phyloP scores from a whole-genome alignment of 2,113 vertebrate genomes.

The Labrus mixtus region DNA sequence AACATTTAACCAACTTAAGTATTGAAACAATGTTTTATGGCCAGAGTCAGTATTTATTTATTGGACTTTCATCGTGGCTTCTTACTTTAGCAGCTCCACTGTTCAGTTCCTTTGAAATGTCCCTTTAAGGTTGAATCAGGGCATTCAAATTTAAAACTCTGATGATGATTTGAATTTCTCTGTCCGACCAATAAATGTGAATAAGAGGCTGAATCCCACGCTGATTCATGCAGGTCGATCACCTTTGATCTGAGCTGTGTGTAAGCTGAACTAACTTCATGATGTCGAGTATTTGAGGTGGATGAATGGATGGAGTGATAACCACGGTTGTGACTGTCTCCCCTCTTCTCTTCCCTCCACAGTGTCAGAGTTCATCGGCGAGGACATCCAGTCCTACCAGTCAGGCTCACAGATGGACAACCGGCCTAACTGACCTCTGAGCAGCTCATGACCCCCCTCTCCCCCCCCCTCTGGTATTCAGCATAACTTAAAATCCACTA shows the following conservation, averaged over 20 bases:
- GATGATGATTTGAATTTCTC: too few species aligned
- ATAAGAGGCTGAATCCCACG: too few species aligned
- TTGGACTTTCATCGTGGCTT: too few species aligned
- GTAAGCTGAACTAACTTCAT: too few species aligned
- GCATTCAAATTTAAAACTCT: too few species aligned
- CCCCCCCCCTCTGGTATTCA: slow-evolving; percentile 35
- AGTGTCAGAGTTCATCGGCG: slow-evolving; percentile 86
- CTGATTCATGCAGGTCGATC: neutral
- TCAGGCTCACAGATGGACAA: slow-evolving; percentile 75
- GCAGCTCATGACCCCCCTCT: neutral
- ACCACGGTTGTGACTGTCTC: slow-evolving; percentile 5
- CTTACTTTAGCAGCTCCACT: too few species aligned
- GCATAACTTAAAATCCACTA: slow-evolving; percentile 47
- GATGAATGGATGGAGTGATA: slow-evolving; percentile 2
- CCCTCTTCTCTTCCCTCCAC: slow-evolving; percentile 42
- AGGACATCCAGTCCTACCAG: slow-evolving; percentile 83
- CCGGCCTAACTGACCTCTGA: slow-evolving; percentile 77
- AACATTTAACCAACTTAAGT: too few species aligned
- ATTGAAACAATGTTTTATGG: too few species aligned
- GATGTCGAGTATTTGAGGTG: neutral
- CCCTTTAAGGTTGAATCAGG: too few species aligned
- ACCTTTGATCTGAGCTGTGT: neutral
- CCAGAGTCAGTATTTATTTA: too few species aligned
- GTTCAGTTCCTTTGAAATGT: too few species aligned
- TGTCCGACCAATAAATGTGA: too few species aligned